These are phyloP conservation scores for Drosophila antonietae DNA, from an alignment of 2,888 invertebrate genomes.

Conservation along the genomic window DNA sequence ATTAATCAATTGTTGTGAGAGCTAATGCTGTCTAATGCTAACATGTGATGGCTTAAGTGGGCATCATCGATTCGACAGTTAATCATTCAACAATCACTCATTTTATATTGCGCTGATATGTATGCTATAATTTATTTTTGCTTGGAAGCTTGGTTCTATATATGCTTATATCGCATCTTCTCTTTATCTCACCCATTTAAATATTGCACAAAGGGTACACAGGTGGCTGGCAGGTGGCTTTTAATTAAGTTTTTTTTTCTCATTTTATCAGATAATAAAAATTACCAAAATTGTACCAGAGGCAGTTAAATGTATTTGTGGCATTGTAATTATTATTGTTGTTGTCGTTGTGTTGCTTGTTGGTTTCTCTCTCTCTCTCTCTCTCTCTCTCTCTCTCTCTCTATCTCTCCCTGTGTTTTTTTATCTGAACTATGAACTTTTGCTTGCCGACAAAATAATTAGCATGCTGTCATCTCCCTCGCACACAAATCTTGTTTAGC, in stretches of 20 bases:
- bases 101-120: neutral
- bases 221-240: conserved; percentile 33
- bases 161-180: conserved; percentile 16
- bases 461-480: conserved; percentile 48
- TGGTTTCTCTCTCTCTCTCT: conserved; percentile 15
- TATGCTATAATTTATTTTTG: neutral
- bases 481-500: neutral
- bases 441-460: conserved; percentile 78
- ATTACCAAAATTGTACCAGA: conserved; percentile 49
- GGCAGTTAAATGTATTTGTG: conserved; percentile 31
- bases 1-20: no score
- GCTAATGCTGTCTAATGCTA: no score
- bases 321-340: conserved; percentile 54
- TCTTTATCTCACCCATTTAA: conserved; percentile 39
- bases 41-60: neutral
- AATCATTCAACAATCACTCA: neutral
- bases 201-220: conserved; percentile 42
- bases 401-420: conserved; percentile 19
- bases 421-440: conserved; percentile 77
- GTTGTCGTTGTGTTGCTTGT: conserved; percentile 20
- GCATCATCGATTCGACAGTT: neutral
- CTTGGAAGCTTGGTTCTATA: conserved; percentile 3
- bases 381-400: no score
- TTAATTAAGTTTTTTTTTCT: conserved; percentile 77
- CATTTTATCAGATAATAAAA: conserved; percentile 74